Percentiles rank a stretch among this genome's conserved stretches.
Conservation (phyloP, 2,797 vertebrate species). For the Leptodactylus fallax region DNA sequence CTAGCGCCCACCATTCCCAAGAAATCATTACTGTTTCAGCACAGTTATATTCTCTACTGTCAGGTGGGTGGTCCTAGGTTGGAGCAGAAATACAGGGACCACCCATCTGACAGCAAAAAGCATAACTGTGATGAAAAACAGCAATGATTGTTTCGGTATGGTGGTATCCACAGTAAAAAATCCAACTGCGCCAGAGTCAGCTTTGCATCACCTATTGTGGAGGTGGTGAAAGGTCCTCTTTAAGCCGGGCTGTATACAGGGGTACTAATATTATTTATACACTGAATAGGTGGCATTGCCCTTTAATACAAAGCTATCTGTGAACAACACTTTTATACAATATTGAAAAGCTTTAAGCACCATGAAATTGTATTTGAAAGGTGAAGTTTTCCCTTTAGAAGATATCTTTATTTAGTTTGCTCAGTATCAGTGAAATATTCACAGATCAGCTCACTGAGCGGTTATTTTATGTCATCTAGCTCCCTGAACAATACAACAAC, state of each 20-base stretch:
- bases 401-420: neutral
- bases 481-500: slow-evolving; percentile 22
- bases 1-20: too few relatives aligned
- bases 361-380: neutral
- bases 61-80: too few relatives aligned
- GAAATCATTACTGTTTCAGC: too few relatives aligned
- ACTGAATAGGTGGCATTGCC: neutral
- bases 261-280: neutral
- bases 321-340: neutral
- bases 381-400: neutral
- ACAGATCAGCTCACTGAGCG: neutral
- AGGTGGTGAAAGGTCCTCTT: too few relatives aligned
- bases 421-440: neutral
- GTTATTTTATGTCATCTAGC: neutral
- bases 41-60: too few relatives aligned
- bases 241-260: neutral
- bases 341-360: neutral
- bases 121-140: too few relatives aligned
- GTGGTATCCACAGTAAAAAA: too few relatives aligned
- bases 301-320: neutral
- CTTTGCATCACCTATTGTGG: too few relatives aligned
- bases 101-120: too few relatives aligned
- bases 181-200: too few relatives aligned
- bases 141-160: too few relatives aligned
- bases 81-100: too few relatives aligned